These are phyloP conservation scores for Resseliella maxima DNA, from an alignment of 2,888 invertebrate genomes.

Conservation along the genomic window DNA sequence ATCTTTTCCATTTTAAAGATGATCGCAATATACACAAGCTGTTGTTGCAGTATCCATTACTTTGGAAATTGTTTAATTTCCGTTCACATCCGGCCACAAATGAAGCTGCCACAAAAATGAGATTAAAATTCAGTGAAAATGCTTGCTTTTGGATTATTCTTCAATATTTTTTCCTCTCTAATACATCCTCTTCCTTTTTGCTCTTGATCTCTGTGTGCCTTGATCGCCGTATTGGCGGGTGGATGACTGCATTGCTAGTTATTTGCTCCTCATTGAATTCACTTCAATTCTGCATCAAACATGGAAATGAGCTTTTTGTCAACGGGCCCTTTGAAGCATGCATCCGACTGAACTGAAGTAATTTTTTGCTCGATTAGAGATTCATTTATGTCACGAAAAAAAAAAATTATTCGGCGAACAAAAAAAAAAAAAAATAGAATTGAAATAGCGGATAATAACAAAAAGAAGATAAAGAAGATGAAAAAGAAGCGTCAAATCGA, in stretches of 20 bases:
- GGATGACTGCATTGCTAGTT: constrained; percentile 10
- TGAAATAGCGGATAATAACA: background rate
- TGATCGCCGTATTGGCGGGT: background rate
- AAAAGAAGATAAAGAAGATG: background rate
- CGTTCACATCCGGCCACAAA: constrained; percentile 35
- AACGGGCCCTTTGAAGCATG: background rate
- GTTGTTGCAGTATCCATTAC: constrained; percentile 35
- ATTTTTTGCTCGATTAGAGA: constrained; percentile 51
- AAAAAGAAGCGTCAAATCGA: background rate
- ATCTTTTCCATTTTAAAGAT: background rate
- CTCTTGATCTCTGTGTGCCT: background rate
- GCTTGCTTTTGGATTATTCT: background rate
- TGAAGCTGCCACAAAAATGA: constrained; percentile 31
- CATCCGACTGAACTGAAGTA: constrained; percentile 45
- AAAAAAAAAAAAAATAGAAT: background rate
- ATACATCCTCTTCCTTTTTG: background rate
- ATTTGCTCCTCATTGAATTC: constrained; percentile 40
- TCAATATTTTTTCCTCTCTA: no score
- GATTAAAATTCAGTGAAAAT: constrained; percentile 22
- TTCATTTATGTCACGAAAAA: constrained; percentile 32
- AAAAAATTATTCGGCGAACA: background rate
- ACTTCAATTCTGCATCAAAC: constrained; percentile 29
- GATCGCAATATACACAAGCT: background rate
- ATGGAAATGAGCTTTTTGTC: constrained; percentile 53
- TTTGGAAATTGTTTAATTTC: constrained; percentile 53